Evolutionary conservation across 2,888 invertebrate species (phyloP), one percentile per base, ranked within the genome.

Genomic region (Ochlodes sylvanus): DNA sequence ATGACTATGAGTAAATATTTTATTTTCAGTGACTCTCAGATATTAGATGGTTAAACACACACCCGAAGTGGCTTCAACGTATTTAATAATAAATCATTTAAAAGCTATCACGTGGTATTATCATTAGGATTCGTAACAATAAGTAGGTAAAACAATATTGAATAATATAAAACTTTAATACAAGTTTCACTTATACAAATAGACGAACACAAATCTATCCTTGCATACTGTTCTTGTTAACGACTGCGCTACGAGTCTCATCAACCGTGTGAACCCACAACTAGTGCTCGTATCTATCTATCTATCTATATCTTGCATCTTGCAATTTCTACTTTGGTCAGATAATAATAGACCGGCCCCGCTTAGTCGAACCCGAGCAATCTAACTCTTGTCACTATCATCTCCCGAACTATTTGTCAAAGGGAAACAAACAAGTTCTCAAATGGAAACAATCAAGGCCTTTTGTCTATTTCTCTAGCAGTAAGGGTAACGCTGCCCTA

Each of bases 401-500:
- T 80, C 80, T 82, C 76, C 77, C 80, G 77, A 78, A 77, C 77
- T 76, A 83, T 85, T 85, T 84, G 77, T 85, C 83, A 84, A 78
- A 73, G 75, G 73, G 77, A 78, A 80, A 81, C 82, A 83, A 86
- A 84, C 83, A 83, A 81, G 80, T 83, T 86, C 79, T 83, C 82
- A 82, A 83, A 83, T 82, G 78, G 79, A 83, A 84, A 86, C 85
- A 86, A 86, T 86, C 80, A 80, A 77, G 77, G 77, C 72, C 79
- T 82, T 80, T 81, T 81, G 78, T 77, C 72, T 76, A 72, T 69
- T 70, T 73, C 72, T 66, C 63, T 68, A 72, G 72, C 72, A 70
- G 63, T 70, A 66, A 15, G 55, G 57, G 15, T 19, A 34, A 9
- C n/a, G 34, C 44, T 15, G 15, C 4, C 57, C 70, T 75, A 72